phyloP scores from a whole-genome alignment of 2,797 vertebrate species.

The Taenioides sp. region DNA sequence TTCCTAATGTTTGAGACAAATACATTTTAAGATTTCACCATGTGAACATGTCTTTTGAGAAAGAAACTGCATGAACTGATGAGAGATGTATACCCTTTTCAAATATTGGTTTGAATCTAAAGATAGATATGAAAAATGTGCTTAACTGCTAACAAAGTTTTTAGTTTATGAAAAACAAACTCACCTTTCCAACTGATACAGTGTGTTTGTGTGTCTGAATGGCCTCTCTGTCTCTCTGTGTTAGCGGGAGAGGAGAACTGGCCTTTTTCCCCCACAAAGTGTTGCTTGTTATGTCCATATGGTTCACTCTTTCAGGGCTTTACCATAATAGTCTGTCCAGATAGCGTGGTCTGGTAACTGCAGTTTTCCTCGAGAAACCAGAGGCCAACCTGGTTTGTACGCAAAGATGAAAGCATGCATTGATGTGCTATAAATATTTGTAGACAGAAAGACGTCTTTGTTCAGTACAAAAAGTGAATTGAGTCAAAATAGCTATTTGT shows the following conservation, averaged over 20 bases:
- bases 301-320: slow-evolving; percentile 44
- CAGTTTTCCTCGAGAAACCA: slow-evolving; percentile 10
- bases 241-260: slow-evolving; percentile 18
- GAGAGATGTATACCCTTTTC: too few species aligned
- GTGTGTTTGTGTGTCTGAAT: background rate
- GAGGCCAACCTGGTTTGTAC: background rate
- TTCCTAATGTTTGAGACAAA: too few species aligned
- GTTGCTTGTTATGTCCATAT: slow-evolving; percentile 49
- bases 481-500: slow-evolving; percentile 1
- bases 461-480: slow-evolving; percentile 10
- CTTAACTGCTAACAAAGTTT: background rate
- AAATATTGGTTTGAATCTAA: too few species aligned
- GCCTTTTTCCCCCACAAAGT: slow-evolving; percentile 50
- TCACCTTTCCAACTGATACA: background rate
- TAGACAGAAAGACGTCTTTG: slow-evolving; percentile 2
- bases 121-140: too few species aligned
- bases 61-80: too few species aligned
- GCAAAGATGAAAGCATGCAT: slow-evolving; percentile 3
- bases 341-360: background rate
- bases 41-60: too few species aligned
- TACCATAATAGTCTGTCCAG: slow-evolving; percentile 30
- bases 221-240: background rate
- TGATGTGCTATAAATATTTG: slow-evolving; percentile 2
- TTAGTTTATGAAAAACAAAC: background rate
- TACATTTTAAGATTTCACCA: too few species aligned